Conservation (phyloP, 2,113 vertebrate species). For the Laterallus jamaicensis region DNA sequence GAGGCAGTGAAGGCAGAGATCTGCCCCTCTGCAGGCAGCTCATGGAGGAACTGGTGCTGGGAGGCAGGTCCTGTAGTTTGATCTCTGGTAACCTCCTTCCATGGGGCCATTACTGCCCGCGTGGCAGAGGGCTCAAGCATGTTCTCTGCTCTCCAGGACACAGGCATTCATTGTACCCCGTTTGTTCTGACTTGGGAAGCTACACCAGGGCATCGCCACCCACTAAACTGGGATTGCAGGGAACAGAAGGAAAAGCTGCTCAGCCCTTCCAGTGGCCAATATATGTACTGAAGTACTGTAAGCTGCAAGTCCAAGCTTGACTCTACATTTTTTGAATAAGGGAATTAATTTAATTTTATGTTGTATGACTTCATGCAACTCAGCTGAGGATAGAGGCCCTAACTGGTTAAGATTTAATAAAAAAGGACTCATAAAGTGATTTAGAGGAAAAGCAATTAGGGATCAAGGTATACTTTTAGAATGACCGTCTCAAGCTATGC, state of each 20-base stretch:
- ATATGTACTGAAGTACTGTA: not conserved
- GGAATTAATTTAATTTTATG: not conserved
- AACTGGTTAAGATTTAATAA: not conserved
- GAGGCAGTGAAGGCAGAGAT: not conserved
- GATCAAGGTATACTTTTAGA: not conserved
- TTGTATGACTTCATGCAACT: not conserved
- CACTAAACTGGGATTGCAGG: not conserved
- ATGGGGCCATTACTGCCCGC: not conserved
- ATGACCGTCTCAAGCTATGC: not conserved
- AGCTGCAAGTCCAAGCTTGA: not conserved
- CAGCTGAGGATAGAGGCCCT: not conserved
- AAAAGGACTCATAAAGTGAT: not conserved
- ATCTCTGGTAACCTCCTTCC: not conserved
- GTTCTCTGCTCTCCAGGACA: not conserved
- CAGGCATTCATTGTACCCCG: not conserved
- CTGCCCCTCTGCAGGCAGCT: not conserved
- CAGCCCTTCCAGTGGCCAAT: not conserved
- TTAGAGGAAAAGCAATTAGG: not conserved
- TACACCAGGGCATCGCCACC: rapidly evolving
- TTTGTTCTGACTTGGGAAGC: not conserved
- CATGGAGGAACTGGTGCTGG: not conserved
- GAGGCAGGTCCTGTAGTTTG: not conserved
- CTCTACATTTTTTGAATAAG: not conserved
- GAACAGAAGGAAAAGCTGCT: not conserved
- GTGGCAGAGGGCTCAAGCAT: not conserved